phyloP scores from a whole-genome alignment of 2,797 vertebrate species.

The Zonotrichia albicollis region DNA sequence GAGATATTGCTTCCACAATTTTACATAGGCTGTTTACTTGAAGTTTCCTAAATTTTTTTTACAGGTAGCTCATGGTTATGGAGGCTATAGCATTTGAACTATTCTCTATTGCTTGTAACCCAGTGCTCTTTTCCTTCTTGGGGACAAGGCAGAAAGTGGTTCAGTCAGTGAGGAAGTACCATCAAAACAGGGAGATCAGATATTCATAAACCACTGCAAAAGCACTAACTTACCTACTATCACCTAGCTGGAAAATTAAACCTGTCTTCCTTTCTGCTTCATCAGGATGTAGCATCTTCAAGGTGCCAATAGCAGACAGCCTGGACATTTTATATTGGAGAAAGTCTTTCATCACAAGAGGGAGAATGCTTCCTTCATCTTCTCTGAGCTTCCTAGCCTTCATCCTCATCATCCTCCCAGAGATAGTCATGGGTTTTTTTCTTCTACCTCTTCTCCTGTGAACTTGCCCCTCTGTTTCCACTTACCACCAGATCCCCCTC shows the following conservation, averaged over 20 bases:
- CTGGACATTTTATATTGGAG: background rate
- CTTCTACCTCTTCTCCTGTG: background rate
- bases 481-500: background rate
- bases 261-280: background rate
- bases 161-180: background rate
- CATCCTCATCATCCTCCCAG: background rate
- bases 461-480: constrained; percentile 16
- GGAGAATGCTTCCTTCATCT: background rate
- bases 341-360: background rate
- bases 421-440: background rate
- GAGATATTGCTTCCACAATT: background rate
- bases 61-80: background rate
- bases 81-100: background rate
- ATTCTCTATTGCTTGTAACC: background rate
- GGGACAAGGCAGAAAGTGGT: background rate
- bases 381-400: background rate
- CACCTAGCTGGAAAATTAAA: background rate
- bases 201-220: background rate
- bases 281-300: background rate
- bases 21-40: background rate
- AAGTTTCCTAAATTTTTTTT: background rate
- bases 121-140: background rate
- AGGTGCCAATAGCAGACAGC: background rate
- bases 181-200: background rate
- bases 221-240: background rate